phyloP scores from a whole-genome alignment of 1,140 invertebrate species.

The Delia radicum region DNA sequence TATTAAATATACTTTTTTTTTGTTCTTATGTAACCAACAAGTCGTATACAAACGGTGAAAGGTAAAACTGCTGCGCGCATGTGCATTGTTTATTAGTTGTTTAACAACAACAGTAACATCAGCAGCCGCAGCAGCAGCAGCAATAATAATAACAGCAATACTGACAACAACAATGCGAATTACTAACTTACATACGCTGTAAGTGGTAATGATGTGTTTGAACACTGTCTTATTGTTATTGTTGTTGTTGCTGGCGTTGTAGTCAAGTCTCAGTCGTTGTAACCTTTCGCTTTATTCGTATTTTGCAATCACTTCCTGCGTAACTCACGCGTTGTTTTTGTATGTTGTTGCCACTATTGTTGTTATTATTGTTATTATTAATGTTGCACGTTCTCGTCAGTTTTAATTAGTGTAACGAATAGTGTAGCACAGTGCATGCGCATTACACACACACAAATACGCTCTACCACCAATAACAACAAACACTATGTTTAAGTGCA shows the following conservation, averaged over 20 bases:
- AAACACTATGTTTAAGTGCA: not conserved
- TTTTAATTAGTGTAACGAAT: constrained; percentile 20
- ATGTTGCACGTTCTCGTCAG: constrained; percentile 21
- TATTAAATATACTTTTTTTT: not conserved
- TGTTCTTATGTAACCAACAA: not conserved
- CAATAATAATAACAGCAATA: not conserved
- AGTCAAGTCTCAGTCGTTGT: not conserved
- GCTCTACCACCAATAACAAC: too few relatives aligned
- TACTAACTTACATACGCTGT: not conserved
- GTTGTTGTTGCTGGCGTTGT: constrained; percentile 15
- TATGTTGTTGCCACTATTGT: constrained; percentile 12
- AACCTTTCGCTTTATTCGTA: not conserved
- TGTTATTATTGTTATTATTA: constrained; percentile 24
- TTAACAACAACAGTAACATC: not conserved
- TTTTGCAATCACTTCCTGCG: constrained; percentile 8
- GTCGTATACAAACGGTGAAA: not conserved
- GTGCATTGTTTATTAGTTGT: constrained; percentile 19
- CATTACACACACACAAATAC: not conserved
- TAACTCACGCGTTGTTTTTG: constrained; percentile 17
- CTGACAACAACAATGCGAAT: constrained; percentile 2
- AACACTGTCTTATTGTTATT: not conserved
- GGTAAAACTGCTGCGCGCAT: constrained; percentile 17
- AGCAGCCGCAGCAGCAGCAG: not conserved
- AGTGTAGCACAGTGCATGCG: not conserved
- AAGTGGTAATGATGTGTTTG: constrained; percentile 15